Evolutionary conservation across 2,113 vertebrate species (phyloP), one percentile per base, ranked within the genome.

Genomic region (Leucosticte australis): DNA sequence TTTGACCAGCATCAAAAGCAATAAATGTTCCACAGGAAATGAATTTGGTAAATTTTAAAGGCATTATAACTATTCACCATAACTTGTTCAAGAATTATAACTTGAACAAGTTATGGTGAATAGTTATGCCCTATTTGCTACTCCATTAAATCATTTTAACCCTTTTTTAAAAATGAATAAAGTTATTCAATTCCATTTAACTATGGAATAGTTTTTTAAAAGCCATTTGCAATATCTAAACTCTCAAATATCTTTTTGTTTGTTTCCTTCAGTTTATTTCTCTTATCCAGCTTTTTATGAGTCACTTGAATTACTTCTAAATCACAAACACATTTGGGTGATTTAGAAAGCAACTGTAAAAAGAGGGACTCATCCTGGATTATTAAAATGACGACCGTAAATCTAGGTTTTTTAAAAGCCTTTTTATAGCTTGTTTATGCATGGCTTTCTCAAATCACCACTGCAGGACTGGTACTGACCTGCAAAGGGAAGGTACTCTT

Each of bases 71-170:
- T 89, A 69, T 77, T 85, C 63, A 89, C 26, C 8, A 31, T 23
- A 56, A 94, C 56, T 91, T 89, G 30, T 59, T 92, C 56, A 77
- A 59, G 76, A 95, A 85, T 83, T 85, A 5, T 33, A 80, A 91
- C 41, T 77, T n/a, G n/a, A n/a, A n/a, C n/a, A n/a, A n/a, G n/a
- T n/a, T n/a, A n/a, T n/a, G n/a, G n/a, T n/a, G n/a, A n/a, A n/a
- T n/a, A n/a, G n/a, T n/a, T n/a, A n/a, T n/a, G n/a, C n/a, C n/a
- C n/a, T 80, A 20, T 68, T 95, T 79, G 71, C 52, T 37, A 31
- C 9, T 79, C 5, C 2, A n/a, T 37, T 82, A 46, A 63, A 41
- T 76, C 41, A 76, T 44, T 96, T 90, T 44, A 86, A 68, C 21
- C 42, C 6, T 75, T 26, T 59, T 18, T 18, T 11, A 17, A 21